phyloP scores from a whole-genome alignment of 2,888 invertebrate species.

The Agrypnus murinus region DNA sequence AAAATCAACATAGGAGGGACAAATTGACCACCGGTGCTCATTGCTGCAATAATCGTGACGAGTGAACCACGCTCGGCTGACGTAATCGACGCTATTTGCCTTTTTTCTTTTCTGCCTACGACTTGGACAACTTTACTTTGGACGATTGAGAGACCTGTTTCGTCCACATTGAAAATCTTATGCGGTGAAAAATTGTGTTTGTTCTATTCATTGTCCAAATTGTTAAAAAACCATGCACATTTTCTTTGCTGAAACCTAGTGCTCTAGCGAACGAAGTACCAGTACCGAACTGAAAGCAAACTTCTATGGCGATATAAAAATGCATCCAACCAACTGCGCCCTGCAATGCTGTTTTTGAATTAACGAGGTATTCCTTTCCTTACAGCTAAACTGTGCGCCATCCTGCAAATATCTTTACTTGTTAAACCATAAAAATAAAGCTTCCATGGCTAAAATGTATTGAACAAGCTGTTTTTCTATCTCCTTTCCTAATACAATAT shows the following conservation, averaged over 20 bases:
- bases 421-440: conserved; percentile 22
- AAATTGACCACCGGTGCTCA: neutral
- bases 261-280: no score
- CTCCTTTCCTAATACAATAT: neutral
- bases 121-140: neutral
- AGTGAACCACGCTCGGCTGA: neutral
- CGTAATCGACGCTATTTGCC: neutral
- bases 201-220: neutral
- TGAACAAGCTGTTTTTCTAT: conserved; percentile 23
- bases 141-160: neutral
- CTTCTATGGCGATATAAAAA: no score
- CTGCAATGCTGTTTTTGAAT: no score
- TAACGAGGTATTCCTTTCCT: no score
- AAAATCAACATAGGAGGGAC: conserved; percentile 1
- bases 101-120: conserved; percentile 1
- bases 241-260: no score
- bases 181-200: neutral
- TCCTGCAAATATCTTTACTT: conserved; percentile 22
- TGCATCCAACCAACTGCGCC: no score
- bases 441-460: conserved; percentile 23
- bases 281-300: no score
- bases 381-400: neutral
- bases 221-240: conserved; percentile 1
- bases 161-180: neutral
- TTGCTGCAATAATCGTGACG: neutral